A percentile compares a stretch with the other conserved stretches of the same genome.
Evolutionary conservation across 2,888 invertebrate genomes (phyloP).

Genomic region (Griposia aprilina): DNA sequence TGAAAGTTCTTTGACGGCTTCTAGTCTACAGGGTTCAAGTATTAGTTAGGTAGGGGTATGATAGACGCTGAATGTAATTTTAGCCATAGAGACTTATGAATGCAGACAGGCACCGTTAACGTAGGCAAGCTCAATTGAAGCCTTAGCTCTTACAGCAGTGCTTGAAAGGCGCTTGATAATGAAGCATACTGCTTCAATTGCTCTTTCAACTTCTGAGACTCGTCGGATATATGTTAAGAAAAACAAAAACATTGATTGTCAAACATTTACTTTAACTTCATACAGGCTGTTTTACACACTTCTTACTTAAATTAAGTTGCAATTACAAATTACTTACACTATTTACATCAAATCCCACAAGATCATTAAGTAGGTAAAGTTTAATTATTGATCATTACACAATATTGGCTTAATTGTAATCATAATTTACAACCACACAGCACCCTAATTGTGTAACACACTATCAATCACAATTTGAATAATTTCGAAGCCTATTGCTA

Average conservation of each 20-base stretch:
- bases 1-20: too few relatives aligned
- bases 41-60: too few relatives aligned
- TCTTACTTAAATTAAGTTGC: background rate
- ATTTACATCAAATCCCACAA: constrained; percentile 34
- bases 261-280: constrained; percentile 7
- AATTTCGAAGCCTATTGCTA: too few relatives aligned
- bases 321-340: constrained; percentile 27
- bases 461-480: too few relatives aligned
- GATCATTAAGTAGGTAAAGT: background rate
- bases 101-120: too few relatives aligned
- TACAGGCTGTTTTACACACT: background rate
- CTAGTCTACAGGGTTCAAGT: too few relatives aligned
- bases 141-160: too few relatives aligned
- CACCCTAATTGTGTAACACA: too few relatives aligned
- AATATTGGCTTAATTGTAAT: background rate
- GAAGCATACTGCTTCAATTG: background rate
- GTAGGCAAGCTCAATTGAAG: too few relatives aligned
- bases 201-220: background rate
- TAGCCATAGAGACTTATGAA: too few relatives aligned
- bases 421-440: background rate
- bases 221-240: background rate
- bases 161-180: too few relatives aligned
- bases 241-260: constrained; percentile 13
- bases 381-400: background rate
- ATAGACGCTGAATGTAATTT: too few relatives aligned